Evolutionary conservation across 2,797 vertebrate species (phyloP).

Genomic region (Molossus alvarezi): DNA sequence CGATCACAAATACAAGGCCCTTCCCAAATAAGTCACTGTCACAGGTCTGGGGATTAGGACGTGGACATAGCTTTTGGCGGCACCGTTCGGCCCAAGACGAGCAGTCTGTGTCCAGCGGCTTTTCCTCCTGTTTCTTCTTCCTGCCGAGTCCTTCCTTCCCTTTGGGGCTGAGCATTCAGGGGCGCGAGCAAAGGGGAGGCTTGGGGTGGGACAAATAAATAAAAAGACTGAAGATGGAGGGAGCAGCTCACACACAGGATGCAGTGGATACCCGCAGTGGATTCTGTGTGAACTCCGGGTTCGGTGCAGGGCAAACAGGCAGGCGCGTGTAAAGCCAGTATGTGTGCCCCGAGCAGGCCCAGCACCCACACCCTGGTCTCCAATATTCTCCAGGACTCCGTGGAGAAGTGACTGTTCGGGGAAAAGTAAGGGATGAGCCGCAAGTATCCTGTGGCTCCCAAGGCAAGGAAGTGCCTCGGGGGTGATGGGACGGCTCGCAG

Average conservation of each 20-base stretch:
- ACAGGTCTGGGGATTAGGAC: background rate
- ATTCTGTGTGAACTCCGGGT: background rate
- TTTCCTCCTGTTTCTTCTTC: background rate
- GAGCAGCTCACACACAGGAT: background rate
- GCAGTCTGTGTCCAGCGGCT: background rate
- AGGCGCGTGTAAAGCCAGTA: background rate
- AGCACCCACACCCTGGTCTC: background rate
- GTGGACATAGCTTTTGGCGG: too few relatives aligned
- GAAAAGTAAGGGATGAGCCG: background rate
- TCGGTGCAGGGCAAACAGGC: background rate
- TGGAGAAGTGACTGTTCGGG: background rate
- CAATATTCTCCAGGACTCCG: background rate
- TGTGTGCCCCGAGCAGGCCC: background rate
- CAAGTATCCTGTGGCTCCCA: background rate
- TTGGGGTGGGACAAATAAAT: too few relatives aligned
- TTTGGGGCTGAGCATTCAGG: background rate
- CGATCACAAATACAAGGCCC: too few relatives aligned
- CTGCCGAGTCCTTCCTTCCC: background rate
- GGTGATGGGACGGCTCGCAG: background rate
- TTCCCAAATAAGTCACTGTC: background rate
- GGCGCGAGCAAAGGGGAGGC: background rate
- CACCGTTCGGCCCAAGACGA: background rate
- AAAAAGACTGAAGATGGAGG: background rate
- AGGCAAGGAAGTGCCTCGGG: background rate
- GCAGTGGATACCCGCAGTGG: background rate